Evolutionary conservation across 2,797 vertebrate genomes (phyloP).

Genomic region (Chiroxiphia lanceolata): DNA sequence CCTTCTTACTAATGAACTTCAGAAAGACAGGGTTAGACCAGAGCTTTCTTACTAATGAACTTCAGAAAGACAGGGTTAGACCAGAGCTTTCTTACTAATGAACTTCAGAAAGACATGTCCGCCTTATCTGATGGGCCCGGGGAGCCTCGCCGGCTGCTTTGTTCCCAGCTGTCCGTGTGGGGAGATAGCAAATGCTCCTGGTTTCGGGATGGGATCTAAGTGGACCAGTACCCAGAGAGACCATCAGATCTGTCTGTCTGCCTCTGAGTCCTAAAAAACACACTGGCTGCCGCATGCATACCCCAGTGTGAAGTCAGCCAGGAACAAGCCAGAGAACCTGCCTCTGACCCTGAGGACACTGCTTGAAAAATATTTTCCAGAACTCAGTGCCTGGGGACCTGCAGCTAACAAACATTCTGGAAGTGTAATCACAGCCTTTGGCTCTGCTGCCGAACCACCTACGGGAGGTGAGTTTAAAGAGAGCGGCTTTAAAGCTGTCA

Average conservation of each 20-base stretch:
- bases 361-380: slow-evolving; percentile 75
- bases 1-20: neutral
- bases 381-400: slow-evolving; percentile 70
- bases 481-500: slow-evolving; percentile 74
- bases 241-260: slow-evolving; percentile 20
- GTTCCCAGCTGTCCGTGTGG: neutral
- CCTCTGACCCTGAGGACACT: slow-evolving; percentile 73
- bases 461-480: slow-evolving; percentile 75
- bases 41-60: neutral
- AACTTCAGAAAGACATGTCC: neutral
- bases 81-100: neutral
- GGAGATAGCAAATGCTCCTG: neutral
- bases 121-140: neutral
- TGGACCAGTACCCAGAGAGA: neutral
- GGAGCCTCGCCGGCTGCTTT: neutral
- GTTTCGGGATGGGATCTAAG: neutral
- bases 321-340: slow-evolving; percentile 71
- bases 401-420: slow-evolving; percentile 74
- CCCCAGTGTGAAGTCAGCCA: slow-evolving; percentile 61
- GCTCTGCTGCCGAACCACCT: slow-evolving; percentile 71
- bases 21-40: neutral
- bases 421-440: slow-evolving; percentile 73
- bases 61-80: neutral
- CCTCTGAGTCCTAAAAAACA: slow-evolving; percentile 32
- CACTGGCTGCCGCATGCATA: slow-evolving; percentile 18